Evolutionary conservation across 1,140 invertebrate species (phyloP).

Genomic region (Leptopilina clavipes): DNA sequence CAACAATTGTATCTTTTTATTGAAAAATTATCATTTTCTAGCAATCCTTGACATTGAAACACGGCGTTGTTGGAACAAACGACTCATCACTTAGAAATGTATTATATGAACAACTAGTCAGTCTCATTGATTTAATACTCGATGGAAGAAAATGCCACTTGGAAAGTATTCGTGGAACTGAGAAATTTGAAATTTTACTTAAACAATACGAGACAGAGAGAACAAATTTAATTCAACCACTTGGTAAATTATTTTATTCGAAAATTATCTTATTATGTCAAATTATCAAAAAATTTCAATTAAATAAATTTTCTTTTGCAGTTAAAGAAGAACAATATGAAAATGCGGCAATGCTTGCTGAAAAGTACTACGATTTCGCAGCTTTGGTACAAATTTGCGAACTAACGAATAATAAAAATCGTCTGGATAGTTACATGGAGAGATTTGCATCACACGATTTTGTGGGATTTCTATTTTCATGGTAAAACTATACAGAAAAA

Average conservation of each 20-base stretch:
- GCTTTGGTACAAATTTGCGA: conserved; percentile 88
- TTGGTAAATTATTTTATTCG: conserved; percentile 68
- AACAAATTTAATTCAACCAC: conserved; percentile 78
- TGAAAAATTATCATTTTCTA: conserved; percentile 50
- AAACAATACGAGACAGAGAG: conserved; percentile 82
- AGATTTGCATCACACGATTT: conserved; percentile 78
- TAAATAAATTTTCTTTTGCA: conserved; percentile 63
- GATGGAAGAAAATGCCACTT: conserved; percentile 84
- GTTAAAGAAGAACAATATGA: conserved; percentile 87
- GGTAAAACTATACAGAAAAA: too few relatives aligned
- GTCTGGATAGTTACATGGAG: conserved; percentile 86
- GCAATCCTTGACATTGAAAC: conserved; percentile 77
- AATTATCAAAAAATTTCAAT: not conserved
- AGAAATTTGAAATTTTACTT: conserved; percentile 77
- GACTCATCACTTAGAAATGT: conserved; percentile 74
- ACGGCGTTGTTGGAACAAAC: conserved; percentile 76
- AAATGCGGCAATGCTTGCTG: conserved; percentile 87
- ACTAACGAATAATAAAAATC: conserved; percentile 82
- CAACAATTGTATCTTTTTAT: too few relatives aligned
- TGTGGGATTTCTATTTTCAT: conserved; percentile 69
- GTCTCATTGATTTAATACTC: conserved; percentile 85
- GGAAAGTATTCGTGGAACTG: conserved; percentile 79
- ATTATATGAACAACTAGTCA: conserved; percentile 82
- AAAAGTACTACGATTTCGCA: conserved; percentile 93
- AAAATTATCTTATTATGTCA: too few relatives aligned